A percentile compares a stretch with the other conserved stretches of the same genome.
Evolutionary conservation across 23 tunicate genomes (phyloP).

Genomic region (Ascidia mentula): DNA sequence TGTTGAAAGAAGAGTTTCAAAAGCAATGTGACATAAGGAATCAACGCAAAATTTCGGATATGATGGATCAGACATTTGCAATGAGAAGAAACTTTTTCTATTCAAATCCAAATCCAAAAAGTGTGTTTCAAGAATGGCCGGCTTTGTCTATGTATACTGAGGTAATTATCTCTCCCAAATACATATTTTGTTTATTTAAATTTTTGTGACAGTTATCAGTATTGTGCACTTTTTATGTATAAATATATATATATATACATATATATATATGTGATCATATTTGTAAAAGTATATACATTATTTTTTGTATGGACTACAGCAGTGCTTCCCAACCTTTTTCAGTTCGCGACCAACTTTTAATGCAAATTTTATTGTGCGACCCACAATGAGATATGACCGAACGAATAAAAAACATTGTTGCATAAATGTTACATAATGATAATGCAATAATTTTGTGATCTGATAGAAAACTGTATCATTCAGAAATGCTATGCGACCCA

Average conservation of each 20-base stretch:
- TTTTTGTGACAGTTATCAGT: neutral
- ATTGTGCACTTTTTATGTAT: neutral
- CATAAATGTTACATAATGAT: too few relatives aligned
- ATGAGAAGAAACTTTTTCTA: conserved; percentile 8
- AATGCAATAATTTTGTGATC: too few relatives aligned
- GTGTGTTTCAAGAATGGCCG: conserved; percentile 7
- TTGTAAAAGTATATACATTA: neutral
- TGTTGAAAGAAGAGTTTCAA: conserved; percentile 19
- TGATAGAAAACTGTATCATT: too few relatives aligned
- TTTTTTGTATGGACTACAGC: neutral
- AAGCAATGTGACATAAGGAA: conserved; percentile 13
- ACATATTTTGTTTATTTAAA: neutral
- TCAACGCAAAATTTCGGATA: conserved; percentile 7
- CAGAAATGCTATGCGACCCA: too few relatives aligned
- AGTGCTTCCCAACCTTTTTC: too few relatives aligned
- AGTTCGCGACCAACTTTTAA: too few relatives aligned
- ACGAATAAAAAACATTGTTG: too few relatives aligned
- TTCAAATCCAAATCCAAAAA: conserved; percentile 7
- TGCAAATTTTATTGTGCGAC: too few relatives aligned
- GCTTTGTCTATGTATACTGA: conserved; percentile 15
- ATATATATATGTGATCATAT: neutral
- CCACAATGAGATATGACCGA: too few relatives aligned
- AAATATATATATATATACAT: too few relatives aligned
- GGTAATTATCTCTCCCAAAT: conserved; percentile 1
- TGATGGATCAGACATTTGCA: conserved; percentile 15